Evolutionary conservation across 2,113 vertebrate species (phyloP).

Genomic region (Cairina moschata): DNA sequence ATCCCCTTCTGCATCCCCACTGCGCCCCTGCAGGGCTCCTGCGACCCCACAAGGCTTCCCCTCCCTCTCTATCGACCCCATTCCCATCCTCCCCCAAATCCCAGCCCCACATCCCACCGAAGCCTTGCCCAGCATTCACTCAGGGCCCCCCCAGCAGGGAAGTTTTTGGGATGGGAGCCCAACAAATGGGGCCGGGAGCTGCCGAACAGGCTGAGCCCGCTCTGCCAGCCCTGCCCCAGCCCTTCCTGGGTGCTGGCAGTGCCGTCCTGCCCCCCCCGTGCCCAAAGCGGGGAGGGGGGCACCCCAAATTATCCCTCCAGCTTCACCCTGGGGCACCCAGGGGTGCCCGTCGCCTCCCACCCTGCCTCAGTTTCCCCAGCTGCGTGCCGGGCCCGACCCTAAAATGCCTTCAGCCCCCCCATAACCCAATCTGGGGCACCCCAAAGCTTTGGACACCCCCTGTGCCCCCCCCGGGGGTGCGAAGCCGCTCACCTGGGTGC

Average conservation of each 20-base stretch:
- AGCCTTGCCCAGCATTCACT: background rate
- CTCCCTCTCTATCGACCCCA: background rate
- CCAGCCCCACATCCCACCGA: background rate
- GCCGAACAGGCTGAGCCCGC: background rate
- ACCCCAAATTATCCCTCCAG: background rate
- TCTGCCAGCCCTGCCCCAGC: background rate
- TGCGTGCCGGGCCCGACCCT: background rate
- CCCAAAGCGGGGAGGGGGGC: background rate
- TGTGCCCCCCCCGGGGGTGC: accelerated
- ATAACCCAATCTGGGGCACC: background rate
- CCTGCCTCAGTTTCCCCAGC: constrained; percentile 1
- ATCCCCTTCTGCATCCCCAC: background rate
- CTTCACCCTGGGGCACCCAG: background rate
- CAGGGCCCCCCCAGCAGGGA: background rate
- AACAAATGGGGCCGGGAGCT: background rate
- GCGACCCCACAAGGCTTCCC: background rate
- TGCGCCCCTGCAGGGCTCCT: too few species aligned
- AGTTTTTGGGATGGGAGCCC: background rate
- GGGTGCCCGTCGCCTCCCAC: too few species aligned
- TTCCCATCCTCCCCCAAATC: background rate
- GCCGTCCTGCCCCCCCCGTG: background rate
- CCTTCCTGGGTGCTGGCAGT: background rate
- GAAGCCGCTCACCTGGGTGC: background rate
- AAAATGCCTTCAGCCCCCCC: background rate
- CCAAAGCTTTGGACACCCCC: accelerated